phyloP scores from a whole-genome alignment of 1,140 invertebrate species.

The Tenebrio molitor region DNA sequence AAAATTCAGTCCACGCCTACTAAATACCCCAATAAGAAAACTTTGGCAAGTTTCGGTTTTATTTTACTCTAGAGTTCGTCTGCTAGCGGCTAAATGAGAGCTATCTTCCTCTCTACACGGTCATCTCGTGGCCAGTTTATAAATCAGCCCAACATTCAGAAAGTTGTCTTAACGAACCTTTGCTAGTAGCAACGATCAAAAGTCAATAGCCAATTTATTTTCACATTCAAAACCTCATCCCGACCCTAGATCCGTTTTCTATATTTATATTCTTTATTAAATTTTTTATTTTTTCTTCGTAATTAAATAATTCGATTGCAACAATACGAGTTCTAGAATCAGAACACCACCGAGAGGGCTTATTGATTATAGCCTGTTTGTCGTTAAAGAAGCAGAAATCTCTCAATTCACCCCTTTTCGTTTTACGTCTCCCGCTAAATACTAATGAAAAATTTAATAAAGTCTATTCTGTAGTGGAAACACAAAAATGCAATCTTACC shows the following conservation, averaged over 20 bases:
- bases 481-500: neutral
- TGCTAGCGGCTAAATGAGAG: constrained; percentile 38
- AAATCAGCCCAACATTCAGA: constrained; percentile 44
- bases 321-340: too few relatives aligned
- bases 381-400: too few relatives aligned
- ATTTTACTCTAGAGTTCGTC: constrained; percentile 40
- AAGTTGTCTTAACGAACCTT: constrained; percentile 43
- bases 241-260: neutral
- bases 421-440: too few relatives aligned
- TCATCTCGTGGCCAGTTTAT: constrained; percentile 42
- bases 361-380: too few relatives aligned
- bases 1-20: constrained; percentile 36
- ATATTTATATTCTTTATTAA: constrained; percentile 7
- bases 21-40: constrained; percentile 40
- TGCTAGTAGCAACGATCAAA: constrained; percentile 41
- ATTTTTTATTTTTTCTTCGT: neutral
- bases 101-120: constrained; percentile 39
- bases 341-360: too few relatives aligned
- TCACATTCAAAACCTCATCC: constrained; percentile 12
- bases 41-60: constrained; percentile 35
- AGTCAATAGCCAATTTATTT: constrained; percentile 46
- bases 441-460: constrained; percentile 36
- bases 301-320: neutral
- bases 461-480: neutral
- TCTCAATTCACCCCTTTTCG: too few relatives aligned